Evolutionary conservation across 2,888 invertebrate species (phyloP), one percentile per base, ranked within the genome.

Genomic region (Sminthurinus aureus): DNA sequence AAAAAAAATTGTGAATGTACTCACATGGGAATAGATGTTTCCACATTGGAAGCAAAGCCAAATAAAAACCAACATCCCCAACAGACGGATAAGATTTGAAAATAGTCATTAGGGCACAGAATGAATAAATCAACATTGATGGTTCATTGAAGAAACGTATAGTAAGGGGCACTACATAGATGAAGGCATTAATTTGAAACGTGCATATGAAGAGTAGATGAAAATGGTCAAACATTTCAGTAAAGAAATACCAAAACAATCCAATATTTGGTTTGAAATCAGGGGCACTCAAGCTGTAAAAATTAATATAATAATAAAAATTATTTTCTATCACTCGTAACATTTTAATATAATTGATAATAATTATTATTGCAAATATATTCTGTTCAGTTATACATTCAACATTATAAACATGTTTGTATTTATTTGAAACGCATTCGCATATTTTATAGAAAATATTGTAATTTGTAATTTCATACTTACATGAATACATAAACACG

Each of bases 181-280:
- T 92, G 82, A 98, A 93, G 6, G 96, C 96, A 91, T 99, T 98
- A 88, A 99, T 95, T 93, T 99, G 99, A 90, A 99, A 99, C 87
- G 98, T 96, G 90, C 95, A 97, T 38, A 98, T 94, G 91, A 99
- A 99, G 89, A 99, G 93, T 85, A 95, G 93, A 79, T 98, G 94
- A 90, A 99, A 99, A 91, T 99, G 99, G 89, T 99, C 98, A 92
- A 99, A 99, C 97, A 99, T 98, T 92, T 99, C 99, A 0, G 98
- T 98, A 91, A 99, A 99, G 91, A 99, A 99, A 90, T 99, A 99
- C 99, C 99, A 99, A 91, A 98, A 99, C 0, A 99, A 92, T 0
- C 99, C 99, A 89, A 98, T 95, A 90, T 99, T 99, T 38, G 99
- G 99, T 89, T 96, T 95, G 86, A 99, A 92, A 90, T 99, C 99